Percentiles rank a stretch among this genome's conserved stretches.
These are phyloP conservation scores for Hydrolagus colliei DNA, from an alignment of 2,797 vertebrate genomes.

Conservation along the genomic window DNA sequence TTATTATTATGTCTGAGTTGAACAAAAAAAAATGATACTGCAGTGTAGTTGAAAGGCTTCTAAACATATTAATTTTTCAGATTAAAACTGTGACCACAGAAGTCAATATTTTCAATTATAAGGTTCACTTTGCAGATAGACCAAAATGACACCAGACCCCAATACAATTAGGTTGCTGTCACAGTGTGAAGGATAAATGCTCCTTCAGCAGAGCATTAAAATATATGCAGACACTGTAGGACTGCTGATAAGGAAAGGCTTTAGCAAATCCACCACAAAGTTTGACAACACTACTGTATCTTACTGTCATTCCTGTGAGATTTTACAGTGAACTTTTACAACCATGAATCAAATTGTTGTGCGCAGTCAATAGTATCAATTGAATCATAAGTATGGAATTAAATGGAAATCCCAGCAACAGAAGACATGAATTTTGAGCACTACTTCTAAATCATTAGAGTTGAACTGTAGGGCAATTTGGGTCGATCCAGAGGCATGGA, in stretches of 20 bases:
- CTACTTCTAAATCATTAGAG: background rate
- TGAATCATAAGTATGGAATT: slow-evolving; percentile 20
- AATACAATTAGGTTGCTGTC: slow-evolving; percentile 30
- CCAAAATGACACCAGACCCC: slow-evolving; percentile 12
- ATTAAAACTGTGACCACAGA: background rate
- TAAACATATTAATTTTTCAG: slow-evolving; percentile 8
- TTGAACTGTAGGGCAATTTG: background rate
- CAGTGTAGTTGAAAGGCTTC: background rate
- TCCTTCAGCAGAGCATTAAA: slow-evolving; percentile 26
- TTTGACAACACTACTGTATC: background rate
- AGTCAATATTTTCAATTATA: slow-evolving; percentile 35
- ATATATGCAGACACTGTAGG: slow-evolving; percentile 8
- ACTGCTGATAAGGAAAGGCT: slow-evolving; percentile 35
- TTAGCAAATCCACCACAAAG: slow-evolving; percentile 29
- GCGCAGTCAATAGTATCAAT: slow-evolving; percentile 21
- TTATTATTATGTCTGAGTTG: background rate
- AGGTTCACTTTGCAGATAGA: slow-evolving; percentile 24
- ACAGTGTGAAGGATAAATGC: slow-evolving; percentile 25
- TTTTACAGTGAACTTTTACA: background rate
- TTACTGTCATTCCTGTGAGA: background rate
- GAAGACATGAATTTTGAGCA: background rate
- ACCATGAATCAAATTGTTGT: slow-evolving; percentile 25
- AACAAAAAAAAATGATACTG: slow-evolving; percentile 1
- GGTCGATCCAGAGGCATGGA: background rate
- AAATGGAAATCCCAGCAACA: background rate